Conservation (phyloP, 2,113 vertebrate species). For the Glaucidium brasilianum region DNA sequence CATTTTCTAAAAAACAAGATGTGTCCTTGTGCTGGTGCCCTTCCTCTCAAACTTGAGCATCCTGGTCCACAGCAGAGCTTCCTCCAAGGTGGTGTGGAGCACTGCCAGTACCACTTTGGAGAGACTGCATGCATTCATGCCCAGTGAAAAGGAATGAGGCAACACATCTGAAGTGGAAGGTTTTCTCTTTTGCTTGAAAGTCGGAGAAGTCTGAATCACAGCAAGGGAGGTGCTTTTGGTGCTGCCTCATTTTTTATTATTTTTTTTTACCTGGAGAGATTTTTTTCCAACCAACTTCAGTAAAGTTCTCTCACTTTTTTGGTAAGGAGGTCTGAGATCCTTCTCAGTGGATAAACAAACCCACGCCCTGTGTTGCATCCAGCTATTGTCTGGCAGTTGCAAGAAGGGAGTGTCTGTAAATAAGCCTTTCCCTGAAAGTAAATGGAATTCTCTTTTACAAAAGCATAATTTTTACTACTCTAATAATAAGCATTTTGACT, state of each 20-base stretch:
- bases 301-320: neutral
- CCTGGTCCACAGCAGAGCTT: neutral
- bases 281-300: neutral
- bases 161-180: neutral
- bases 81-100: neutral
- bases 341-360: neutral
- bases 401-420: neutral
- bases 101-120: accelerated
- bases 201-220: neutral
- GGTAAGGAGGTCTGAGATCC: neutral
- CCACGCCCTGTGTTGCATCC: neutral
- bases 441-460: neutral
- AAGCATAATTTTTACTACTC: neutral
- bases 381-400: neutral
- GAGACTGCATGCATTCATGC: neutral
- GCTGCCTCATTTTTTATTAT: too few relatives aligned
- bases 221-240: neutral
- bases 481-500: neutral
- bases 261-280: neutral
- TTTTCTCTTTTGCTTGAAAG: neutral
- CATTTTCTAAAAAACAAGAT: neutral
- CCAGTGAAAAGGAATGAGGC: neutral
- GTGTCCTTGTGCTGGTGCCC: neutral
- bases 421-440: neutral
- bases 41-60: neutral